A percentile compares a stretch with the other conserved stretches of the same genome.
phyloP scores from a whole-genome alignment of 2,888 invertebrate species.

The Anodontia alba region DNA sequence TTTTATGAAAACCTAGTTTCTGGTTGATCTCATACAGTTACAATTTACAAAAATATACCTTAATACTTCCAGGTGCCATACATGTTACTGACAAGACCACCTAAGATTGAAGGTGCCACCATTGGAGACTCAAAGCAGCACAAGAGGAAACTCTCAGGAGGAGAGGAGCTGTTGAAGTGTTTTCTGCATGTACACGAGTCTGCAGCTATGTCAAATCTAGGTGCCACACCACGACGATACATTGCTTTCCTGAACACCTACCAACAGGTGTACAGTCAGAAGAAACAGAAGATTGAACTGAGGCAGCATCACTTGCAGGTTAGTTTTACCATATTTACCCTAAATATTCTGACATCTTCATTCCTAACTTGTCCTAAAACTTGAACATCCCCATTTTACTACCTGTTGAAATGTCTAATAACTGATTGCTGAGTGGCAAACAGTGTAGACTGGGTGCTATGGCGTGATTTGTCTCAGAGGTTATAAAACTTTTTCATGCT shows the following conservation, averaged over 20 bases:
- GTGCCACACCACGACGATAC: slow-evolving; percentile 86
- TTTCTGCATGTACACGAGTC: slow-evolving; percentile 86
- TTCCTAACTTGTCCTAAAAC: neutral
- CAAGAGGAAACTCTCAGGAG: slow-evolving; percentile 82
- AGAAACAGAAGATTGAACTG: slow-evolving; percentile 88
- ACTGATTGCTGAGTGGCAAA: too few species aligned
- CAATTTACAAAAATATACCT: too few species aligned
- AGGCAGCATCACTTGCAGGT: slow-evolving; percentile 89
- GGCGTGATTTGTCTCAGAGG: too few species aligned
- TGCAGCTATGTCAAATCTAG: slow-evolving; percentile 65
- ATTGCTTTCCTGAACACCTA: slow-evolving; percentile 87
- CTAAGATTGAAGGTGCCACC: slow-evolving; percentile 81
- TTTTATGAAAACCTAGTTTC: too few species aligned
- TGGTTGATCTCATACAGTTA: too few species aligned
- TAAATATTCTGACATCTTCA: neutral
- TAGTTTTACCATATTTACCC: too few species aligned
- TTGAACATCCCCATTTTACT: too few species aligned
- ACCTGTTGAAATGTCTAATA: too few species aligned
- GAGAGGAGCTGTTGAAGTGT: slow-evolving; percentile 83
- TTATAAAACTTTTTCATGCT: too few species aligned
- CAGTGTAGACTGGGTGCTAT: too few species aligned
- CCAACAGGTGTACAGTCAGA: slow-evolving; percentile 87
- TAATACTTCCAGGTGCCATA: slow-evolving; percentile 82
- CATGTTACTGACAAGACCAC: slow-evolving; percentile 82
- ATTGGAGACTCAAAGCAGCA: slow-evolving; percentile 75